Conservation (phyloP, 2,797 vertebrate species). For the Peromyscus aztecus region DNA sequence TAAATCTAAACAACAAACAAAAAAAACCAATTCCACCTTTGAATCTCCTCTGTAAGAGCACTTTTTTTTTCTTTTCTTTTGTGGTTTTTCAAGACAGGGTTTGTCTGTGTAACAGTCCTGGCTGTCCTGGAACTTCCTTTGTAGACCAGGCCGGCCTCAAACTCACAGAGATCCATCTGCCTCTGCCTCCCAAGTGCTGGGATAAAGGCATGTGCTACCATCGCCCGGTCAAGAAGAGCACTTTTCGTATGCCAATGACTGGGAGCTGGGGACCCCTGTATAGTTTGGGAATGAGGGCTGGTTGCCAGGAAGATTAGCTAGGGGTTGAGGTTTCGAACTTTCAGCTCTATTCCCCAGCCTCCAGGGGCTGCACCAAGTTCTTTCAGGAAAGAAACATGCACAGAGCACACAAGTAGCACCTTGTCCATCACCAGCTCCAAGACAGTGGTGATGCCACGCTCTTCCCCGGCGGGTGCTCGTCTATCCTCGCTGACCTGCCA, state of each 20-base stretch:
- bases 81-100: not conserved
- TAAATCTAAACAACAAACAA: not conserved
- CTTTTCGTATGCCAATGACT: conserved; percentile 33
- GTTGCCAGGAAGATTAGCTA: not conserved
- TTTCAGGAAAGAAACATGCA: not conserved
- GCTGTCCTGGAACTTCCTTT: not conserved
- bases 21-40: too few relatives aligned
- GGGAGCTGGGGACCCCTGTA: not conserved
- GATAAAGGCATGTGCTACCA: not conserved
- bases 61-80: not conserved
- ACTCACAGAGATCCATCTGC: not conserved
- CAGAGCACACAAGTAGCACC: rapidly evolving
- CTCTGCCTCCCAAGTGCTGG: not conserved
- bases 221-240: not conserved
- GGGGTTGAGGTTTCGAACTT: not conserved
- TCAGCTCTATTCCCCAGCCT: not conserved
- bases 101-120: not conserved
- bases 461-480: not conserved
- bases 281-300: not conserved
- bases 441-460: not conserved
- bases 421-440: not conserved
- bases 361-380: not conserved
- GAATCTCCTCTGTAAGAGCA: not conserved
- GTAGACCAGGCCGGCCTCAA: not conserved
- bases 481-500: not conserved